phyloP scores from a whole-genome alignment of 2,113 vertebrate species.

The Istiophorus platypterus region DNA sequence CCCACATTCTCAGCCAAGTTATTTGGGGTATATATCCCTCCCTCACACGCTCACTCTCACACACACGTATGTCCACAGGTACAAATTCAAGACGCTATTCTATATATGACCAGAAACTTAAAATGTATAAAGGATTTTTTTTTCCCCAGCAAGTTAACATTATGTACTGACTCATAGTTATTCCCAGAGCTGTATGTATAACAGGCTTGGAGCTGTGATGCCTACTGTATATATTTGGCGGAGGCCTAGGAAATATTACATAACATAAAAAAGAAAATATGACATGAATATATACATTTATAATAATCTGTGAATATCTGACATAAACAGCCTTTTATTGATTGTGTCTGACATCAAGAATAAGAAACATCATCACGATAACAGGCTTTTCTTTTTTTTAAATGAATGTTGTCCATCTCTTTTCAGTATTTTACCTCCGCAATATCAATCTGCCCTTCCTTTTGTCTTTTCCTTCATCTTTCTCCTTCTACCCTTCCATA shows the following conservation, averaged over 20 bases:
- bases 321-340: neutral
- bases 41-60: constrained; percentile 41
- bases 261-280: constrained; percentile 30
- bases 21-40: constrained; percentile 50
- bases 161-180: constrained; percentile 40
- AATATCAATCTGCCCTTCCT: no score
- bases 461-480: no score
- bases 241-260: constrained; percentile 34
- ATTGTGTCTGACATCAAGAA: no score
- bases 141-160: constrained; percentile 53
- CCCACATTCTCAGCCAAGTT: constrained; percentile 50
- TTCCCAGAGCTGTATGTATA: constrained; percentile 48
- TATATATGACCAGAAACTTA: constrained; percentile 41
- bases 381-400: neutral
- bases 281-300: constrained; percentile 5
- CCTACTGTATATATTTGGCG: constrained; percentile 40
- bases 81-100: constrained; percentile 15
- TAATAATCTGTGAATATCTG: neutral
- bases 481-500: no score
- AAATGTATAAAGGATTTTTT: constrained; percentile 56
- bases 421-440: no score
- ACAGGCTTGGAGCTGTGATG: constrained; percentile 26
- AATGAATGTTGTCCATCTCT: no score
- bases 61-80: constrained; percentile 21
- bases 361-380: neutral